Evolutionary conservation across 1,140 invertebrate species (phyloP), one percentile per base, ranked within the genome.

Genomic region (Polyergus mexicanus): DNA sequence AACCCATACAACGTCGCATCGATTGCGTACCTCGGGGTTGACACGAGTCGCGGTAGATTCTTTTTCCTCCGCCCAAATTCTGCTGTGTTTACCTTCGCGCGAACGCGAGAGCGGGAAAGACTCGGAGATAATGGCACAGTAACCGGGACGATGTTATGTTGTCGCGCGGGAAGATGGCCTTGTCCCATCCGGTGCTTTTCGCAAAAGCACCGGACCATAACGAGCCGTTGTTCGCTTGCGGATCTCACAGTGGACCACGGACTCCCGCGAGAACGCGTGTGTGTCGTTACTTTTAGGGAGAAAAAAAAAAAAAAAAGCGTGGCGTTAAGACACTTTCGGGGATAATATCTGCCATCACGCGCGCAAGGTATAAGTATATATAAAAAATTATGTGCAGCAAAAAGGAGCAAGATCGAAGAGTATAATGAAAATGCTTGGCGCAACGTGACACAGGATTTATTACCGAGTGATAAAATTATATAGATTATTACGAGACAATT

Each of bases 101-200:
- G 5, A 22, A 11, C 41, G 35, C n/a, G 47, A 56, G 41, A 25
- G n/a, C 28, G 4, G 5, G 13, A 13, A 41, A 32, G 81, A 62
- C 56, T 58, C 71, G 56, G 41, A 54, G 84, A 84, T 89, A 89
- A 83, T 83, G 72, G 44, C 71, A 41, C 51, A 63, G 44, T 83
- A 86, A 83, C 71, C 28, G 58, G 65, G 68, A 88, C 77, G 74
- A 83, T 47, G 84, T 54, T 54, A 32, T 58, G 54, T 81, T 54
- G 44, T 22, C 22, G 77, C 35, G 77, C 60, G 60, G 16, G 41
- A 69, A 25, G 58, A 62, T 44, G 51, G 62, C 11, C 56, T 51
- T 32, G 16, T 56, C 16, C 47, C 66, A 78, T 85, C 47, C 56
- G 13, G 60, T 1, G 60, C 13, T 65, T 32, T 83, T 71, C 62